phyloP scores from a whole-genome alignment of 2,797 vertebrate species.

The Sciurus vulgaris region DNA sequence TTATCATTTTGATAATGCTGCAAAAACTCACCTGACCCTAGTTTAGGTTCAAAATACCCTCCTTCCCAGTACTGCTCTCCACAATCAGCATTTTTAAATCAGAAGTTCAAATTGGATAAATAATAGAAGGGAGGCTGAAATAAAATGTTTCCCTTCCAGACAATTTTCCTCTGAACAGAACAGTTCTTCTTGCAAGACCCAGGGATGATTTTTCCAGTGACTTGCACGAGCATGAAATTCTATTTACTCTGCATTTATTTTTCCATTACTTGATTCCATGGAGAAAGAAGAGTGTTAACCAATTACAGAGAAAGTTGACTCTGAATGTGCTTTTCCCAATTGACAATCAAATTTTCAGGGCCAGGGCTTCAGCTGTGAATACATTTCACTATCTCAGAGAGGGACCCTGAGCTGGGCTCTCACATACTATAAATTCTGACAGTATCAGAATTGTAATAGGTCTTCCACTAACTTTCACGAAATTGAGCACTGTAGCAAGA shows the following conservation, averaged over 20 bases:
- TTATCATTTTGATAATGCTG: constrained; percentile 48
- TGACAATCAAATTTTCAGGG: constrained; percentile 78
- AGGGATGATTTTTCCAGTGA: constrained; percentile 79
- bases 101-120: constrained; percentile 51
- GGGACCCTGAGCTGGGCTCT: constrained; percentile 47
- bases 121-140: constrained; percentile 51
- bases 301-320: constrained; percentile 77
- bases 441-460: constrained; percentile 65
- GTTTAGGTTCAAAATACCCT: constrained; percentile 44
- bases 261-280: constrained; percentile 82
- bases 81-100: constrained; percentile 57
- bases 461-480: constrained; percentile 22
- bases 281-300: constrained; percentile 75
- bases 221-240: constrained; percentile 81
- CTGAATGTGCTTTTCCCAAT: constrained; percentile 78
- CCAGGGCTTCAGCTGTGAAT: constrained; percentile 74
- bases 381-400: constrained; percentile 33
- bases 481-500: constrained; percentile 5
- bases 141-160: constrained; percentile 48
- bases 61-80: constrained; percentile 8
- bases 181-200: constrained; percentile 53
- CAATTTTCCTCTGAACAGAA: constrained; percentile 72
- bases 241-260: constrained; percentile 86
- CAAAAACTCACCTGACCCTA: constrained; percentile 4
- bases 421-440: constrained; percentile 50